Evolutionary conservation across 1,140 invertebrate species (phyloP).

Genomic region (Diachasma alloeum): DNA sequence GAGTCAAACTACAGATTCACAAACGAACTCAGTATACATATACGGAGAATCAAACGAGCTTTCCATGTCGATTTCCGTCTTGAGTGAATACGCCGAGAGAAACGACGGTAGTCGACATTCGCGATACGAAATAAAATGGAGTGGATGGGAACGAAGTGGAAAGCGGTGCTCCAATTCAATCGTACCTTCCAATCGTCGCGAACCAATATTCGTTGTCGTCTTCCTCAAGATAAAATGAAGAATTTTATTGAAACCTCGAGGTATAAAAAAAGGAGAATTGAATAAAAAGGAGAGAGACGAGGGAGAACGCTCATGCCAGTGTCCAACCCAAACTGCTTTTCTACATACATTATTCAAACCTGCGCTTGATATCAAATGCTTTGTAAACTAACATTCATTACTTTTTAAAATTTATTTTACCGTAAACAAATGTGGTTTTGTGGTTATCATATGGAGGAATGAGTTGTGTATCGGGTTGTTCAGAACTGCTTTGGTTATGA

Average conservation of each 20-base stretch:
- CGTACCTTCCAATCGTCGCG: conserved; percentile 28
- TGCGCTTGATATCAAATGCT: not conserved
- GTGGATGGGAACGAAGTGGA: conserved; percentile 32
- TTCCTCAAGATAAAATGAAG: conserved; percentile 30
- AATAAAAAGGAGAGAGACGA: not conserved
- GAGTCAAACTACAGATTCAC: not conserved
- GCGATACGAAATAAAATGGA: conserved; percentile 31
- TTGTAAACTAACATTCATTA: not conserved
- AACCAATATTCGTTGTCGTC: conserved; percentile 33
- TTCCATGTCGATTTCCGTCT: conserved; percentile 28
- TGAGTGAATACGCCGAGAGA: conserved; percentile 25
- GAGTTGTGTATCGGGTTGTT: not conserved
- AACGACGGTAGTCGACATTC: conserved; percentile 19
- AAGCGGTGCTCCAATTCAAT: conserved; percentile 33
- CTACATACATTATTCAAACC: not conserved
- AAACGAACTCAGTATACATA: not conserved
- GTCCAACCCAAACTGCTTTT: not conserved
- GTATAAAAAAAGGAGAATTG: not conserved
- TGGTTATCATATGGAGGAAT: not conserved
- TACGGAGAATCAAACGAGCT: conserved; percentile 14
- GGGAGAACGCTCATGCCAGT: not conserved
- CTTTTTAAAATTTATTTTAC: not conserved
- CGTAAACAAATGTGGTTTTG: not conserved
- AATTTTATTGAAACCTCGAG: conserved; percentile 31
- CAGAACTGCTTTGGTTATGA: not conserved